Evolutionary conservation across 2,113 vertebrate species (phyloP), one percentile per base, ranked within the genome.

Genomic region (Haemorhous mexicanus): DNA sequence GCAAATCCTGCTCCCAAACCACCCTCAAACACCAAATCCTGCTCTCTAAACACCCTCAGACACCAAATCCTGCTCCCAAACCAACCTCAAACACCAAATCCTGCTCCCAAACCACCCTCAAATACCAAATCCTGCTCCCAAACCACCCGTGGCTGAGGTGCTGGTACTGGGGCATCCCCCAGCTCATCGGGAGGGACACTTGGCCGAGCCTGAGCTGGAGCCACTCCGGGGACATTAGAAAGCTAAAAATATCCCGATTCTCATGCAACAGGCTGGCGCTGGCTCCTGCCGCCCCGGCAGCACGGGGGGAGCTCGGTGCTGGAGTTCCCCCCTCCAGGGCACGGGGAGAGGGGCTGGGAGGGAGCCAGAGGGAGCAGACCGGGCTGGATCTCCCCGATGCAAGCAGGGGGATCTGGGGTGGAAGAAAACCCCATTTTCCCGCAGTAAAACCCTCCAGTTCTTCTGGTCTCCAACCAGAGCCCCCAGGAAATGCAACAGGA

Each of bases 161-260:
- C 6, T 1, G 10, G 20, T 2, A 1, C 32, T 0, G 5, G 86
- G 91, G 27, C 62, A 83, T 68, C 63, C 91, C 91, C 43, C 27
- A 1, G 28, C 43, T 50, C 59, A 2, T 5, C 1, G 7, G 28
- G 49, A 84, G 28, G 52, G 82, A 87, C 87, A 26, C n/a, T 7
- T 4, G 8, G 73, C 81, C 4, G 56, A 79, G 89, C 74, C 84
- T 68, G 84, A 5, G 52, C 87, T 2, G 58, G 50, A 81, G 87
- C 80, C 68, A 7, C 39, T 6, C 37, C 3, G 44, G 89, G 86
- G 55, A 91, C 76, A 70, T 88, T 33, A 75, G 5, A 27, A 74
- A 68, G 93, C 91, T 94, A 97, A 95, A 97, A 96, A 96, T 95
- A 96, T 84, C 89, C 18, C 52, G 1, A 50, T 35, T 67, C 56